Conservation (phyloP, 2,113 vertebrate species). For the Oceanites oceanicus region DNA sequence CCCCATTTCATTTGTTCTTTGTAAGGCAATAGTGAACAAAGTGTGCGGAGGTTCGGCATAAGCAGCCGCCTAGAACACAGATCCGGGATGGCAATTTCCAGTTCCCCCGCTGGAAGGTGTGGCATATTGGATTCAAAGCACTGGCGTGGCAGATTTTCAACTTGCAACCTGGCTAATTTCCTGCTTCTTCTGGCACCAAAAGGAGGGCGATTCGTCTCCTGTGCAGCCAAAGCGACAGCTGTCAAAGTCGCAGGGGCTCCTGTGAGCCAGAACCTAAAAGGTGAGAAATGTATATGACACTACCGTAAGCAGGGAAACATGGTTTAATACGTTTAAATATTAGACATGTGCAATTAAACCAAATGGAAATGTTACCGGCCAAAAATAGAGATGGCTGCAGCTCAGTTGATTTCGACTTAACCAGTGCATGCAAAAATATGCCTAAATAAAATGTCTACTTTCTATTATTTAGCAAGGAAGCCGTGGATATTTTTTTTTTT, state of each 20-base stretch:
- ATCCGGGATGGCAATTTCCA: slow-evolving; percentile 67
- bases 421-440: slow-evolving; percentile 38
- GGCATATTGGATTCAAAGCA: slow-evolving; percentile 74
- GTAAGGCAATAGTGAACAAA: slow-evolving; percentile 71
- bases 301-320: slow-evolving; percentile 57
- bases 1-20: slow-evolving; percentile 71
- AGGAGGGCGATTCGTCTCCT: slow-evolving; percentile 77
- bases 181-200: slow-evolving; percentile 82
- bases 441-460: slow-evolving; percentile 17
- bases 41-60: slow-evolving; percentile 63
- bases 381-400: slow-evolving; percentile 9
- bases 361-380: neutral
- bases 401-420: neutral
- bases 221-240: slow-evolving; percentile 81
- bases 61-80: slow-evolving; percentile 61
- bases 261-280: slow-evolving; percentile 78
- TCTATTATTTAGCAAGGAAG: neutral
- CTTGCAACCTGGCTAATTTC: slow-evolving; percentile 84
- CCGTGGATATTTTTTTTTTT: neutral
- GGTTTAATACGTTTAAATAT: slow-evolving; percentile 41
- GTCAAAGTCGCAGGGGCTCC: slow-evolving; percentile 78
- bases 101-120: slow-evolving; percentile 74
- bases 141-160: slow-evolving; percentile 74
- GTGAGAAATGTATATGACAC: slow-evolving; percentile 78
- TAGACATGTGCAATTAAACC: slow-evolving; percentile 49